Evolutionary conservation across 2,888 invertebrate genomes (phyloP).

Genomic region (Agonopterix heracliana): DNA sequence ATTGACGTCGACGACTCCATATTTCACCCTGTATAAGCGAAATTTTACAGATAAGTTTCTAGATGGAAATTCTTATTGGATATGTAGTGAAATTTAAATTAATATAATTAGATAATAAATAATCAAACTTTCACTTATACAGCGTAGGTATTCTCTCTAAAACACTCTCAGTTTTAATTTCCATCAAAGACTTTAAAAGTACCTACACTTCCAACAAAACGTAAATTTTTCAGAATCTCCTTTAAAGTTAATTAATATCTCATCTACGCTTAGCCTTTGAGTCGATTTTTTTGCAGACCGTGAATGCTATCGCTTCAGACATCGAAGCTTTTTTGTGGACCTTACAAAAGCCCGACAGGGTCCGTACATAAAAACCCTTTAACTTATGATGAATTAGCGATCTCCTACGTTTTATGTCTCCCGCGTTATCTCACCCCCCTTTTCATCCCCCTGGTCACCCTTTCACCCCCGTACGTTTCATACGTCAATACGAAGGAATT

Average conservation of each 20-base stretch:
- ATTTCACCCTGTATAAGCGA: too few species aligned
- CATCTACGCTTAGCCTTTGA: conserved; percentile 48
- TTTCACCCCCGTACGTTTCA: conserved; percentile 25
- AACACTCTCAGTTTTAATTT: too few species aligned
- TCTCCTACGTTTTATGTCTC: conserved; percentile 75
- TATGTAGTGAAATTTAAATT: too few species aligned
- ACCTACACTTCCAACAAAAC: too few species aligned
- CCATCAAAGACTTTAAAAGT: too few species aligned
- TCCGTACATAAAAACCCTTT: conserved; percentile 74
- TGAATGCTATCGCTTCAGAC: conserved; percentile 43
- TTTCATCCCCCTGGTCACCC: conserved; percentile 25
- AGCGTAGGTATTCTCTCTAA: too few species aligned
- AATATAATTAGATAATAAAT: too few species aligned
- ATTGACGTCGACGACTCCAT: too few species aligned
- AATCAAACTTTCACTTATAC: too few species aligned
- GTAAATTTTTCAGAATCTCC: conserved; percentile 22
- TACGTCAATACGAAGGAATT: conserved; percentile 70
- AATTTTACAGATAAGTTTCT: too few species aligned
- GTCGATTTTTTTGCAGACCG: conserved; percentile 38
- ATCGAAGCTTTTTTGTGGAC: conserved; percentile 62
- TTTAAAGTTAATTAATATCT: conserved; percentile 65
- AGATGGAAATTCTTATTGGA: too few species aligned
- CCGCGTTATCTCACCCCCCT: conserved; percentile 56
- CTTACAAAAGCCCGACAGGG: conserved; percentile 50
- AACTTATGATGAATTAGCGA: conserved; percentile 77